These are phyloP conservation scores for Cheracebus regulus DNA, from an alignment of 2,797 vertebrate genomes.

Conservation along the genomic window DNA sequence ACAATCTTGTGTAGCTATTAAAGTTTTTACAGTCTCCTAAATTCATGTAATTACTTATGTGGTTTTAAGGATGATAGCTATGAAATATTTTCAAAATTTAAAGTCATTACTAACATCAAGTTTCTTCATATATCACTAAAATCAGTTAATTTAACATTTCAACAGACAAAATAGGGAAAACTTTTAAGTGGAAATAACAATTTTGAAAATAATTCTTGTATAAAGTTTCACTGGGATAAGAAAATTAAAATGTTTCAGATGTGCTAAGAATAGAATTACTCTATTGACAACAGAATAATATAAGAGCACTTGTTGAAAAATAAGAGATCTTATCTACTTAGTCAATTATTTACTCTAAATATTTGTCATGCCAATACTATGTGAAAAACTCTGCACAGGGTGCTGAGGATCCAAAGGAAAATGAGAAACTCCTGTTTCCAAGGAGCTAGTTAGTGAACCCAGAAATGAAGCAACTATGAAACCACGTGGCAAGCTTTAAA, in stretches of 20 bases:
- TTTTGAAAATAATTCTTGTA: conserved; percentile 10
- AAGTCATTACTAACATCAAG: background rate
- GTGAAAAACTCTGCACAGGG: background rate
- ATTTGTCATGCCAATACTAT: background rate
- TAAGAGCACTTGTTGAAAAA: background rate
- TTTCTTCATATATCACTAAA: background rate
- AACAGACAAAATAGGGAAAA: background rate
- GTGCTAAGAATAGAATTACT: background rate
- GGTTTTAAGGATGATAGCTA: background rate
- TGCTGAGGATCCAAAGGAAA: background rate
- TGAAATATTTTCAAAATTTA: conserved; percentile 37
- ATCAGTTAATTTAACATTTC: background rate
- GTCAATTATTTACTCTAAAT: background rate
- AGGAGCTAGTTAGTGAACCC: background rate
- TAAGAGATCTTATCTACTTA: background rate
- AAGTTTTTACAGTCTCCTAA: background rate
- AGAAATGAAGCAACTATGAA: background rate
- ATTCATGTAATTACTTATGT: background rate
- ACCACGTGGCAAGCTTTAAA: background rate
- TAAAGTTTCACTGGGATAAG: background rate
- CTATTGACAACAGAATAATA: background rate
- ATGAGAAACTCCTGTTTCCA: background rate
- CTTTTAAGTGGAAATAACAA: conserved; percentile 38
- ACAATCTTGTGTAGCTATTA: background rate
- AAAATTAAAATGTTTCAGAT: background rate